Evolutionary conservation across 2,888 invertebrate genomes (phyloP).

Genomic region (Spatulosminthurus flaviceps): DNA sequence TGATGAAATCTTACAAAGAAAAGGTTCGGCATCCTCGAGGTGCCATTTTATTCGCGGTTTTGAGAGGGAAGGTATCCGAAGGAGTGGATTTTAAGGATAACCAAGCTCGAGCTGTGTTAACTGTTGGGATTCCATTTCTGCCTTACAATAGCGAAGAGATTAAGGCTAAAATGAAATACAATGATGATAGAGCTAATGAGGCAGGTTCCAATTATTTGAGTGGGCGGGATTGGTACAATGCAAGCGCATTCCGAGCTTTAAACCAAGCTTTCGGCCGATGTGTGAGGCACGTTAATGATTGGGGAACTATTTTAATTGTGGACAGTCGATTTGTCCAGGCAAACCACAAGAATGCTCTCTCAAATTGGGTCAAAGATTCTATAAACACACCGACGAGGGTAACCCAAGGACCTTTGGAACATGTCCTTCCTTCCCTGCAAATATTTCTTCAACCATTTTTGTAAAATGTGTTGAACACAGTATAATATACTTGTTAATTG

Average conservation of each 20-base stretch:
- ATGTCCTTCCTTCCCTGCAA: no score
- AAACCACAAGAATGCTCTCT: slow-evolving; percentile 30
- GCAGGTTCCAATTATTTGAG: slow-evolving; percentile 41
- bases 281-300: slow-evolving; percentile 57
- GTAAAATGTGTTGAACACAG: no score
- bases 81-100: slow-evolving; percentile 61
- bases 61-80: slow-evolving; percentile 59
- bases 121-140: slow-evolving; percentile 59
- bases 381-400: no score
- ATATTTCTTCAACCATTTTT: no score
- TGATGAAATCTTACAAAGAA: slow-evolving; percentile 50
- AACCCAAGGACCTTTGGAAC: no score
- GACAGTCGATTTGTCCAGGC: slow-evolving; percentile 49
- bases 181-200: no score
- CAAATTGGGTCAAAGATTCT: slow-evolving; percentile 50
- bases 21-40: slow-evolving; percentile 44
- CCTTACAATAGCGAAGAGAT: slow-evolving; percentile 37
- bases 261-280: slow-evolving; percentile 61
- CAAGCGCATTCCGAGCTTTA: slow-evolving; percentile 57
- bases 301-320: slow-evolving; percentile 56
- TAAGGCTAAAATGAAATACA: slow-evolving; percentile 51
- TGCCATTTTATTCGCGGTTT: slow-evolving; percentile 57
- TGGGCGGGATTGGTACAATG: slow-evolving; percentile 56
- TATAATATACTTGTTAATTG: no score
- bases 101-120: slow-evolving; percentile 59